A percentile compares a stretch with the other conserved stretches of the same genome.
Evolutionary conservation across 2,888 invertebrate genomes (phyloP).

Genomic region (Drosophila mercatorum): DNA sequence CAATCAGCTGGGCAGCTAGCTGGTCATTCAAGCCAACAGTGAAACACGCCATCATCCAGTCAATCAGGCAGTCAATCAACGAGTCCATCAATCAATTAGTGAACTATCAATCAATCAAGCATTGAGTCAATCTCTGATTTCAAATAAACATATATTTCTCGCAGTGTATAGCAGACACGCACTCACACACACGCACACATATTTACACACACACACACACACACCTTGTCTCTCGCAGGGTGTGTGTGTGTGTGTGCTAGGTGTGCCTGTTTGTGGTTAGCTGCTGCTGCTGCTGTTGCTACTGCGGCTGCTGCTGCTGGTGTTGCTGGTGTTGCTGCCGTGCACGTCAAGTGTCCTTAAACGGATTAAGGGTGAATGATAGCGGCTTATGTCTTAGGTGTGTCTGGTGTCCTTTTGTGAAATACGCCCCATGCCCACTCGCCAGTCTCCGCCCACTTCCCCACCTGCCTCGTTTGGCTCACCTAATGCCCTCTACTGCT

Average conservation of each 20-base stretch:
- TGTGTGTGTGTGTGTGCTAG: slow-evolving; percentile 36
- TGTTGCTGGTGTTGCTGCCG: slow-evolving; percentile 39
- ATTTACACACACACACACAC: slow-evolving; percentile 1
- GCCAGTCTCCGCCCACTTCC: background rate
- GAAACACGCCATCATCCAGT: too few relatives aligned
- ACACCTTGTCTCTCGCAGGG: slow-evolving; percentile 1
- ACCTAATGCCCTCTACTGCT: slow-evolving; percentile 5
- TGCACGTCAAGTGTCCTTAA: slow-evolving; percentile 79
- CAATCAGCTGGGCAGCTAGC: too few relatives aligned
- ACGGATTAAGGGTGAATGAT: slow-evolving; percentile 81
- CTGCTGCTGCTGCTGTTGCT: slow-evolving; percentile 15
- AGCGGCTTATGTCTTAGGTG: slow-evolving; percentile 80
- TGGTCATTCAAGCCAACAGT: too few relatives aligned
- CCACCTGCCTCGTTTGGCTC: background rate
- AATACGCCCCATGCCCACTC: slow-evolving; percentile 42
- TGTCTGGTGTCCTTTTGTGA: slow-evolving; percentile 72
- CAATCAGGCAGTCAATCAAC: too few relatives aligned
- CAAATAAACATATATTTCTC: background rate
- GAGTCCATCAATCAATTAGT: too few relatives aligned
- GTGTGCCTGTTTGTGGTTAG: slow-evolving; percentile 70
- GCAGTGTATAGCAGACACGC: slow-evolving; percentile 3
- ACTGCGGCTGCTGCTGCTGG: slow-evolving; percentile 24
- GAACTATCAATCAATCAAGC: too few relatives aligned
- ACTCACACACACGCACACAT: background rate
- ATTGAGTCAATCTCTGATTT: too few relatives aligned